phyloP scores from a whole-genome alignment of 1,140 invertebrate genomes.

The Tetramorium parvispinum region DNA sequence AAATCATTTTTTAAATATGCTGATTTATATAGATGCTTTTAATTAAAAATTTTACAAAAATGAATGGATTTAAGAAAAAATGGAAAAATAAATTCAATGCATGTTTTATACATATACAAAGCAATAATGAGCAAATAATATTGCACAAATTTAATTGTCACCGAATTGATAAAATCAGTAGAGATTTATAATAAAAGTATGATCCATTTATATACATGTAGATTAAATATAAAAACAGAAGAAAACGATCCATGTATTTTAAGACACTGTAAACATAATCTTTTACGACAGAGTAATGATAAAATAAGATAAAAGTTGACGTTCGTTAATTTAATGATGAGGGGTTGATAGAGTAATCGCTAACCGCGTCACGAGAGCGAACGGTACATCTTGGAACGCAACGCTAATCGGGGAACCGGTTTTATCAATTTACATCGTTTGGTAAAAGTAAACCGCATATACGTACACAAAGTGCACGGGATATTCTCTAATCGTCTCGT shows the following conservation, averaged over 20 bases:
- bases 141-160: not conserved
- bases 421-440: constrained; percentile 38
- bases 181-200: not conserved
- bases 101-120: not conserved
- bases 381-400: not conserved
- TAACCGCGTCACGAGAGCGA: not conserved
- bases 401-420: constrained; percentile 47
- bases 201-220: no score
- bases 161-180: not conserved
- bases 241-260: not conserved
- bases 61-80: not conserved
- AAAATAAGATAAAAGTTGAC: not conserved
- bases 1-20: not conserved
- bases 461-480: not conserved
- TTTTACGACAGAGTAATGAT: not conserved
- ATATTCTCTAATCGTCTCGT: constrained; percentile 18
- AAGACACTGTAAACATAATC: not conserved
- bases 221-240: no score
- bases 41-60: not conserved
- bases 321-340: not conserved
- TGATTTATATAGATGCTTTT: not conserved
- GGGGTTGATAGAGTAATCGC: constrained; percentile 9
- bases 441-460: constrained; percentile 38
- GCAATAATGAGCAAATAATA: not conserved
- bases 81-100: not conserved